Conservation (phyloP, 2,113 vertebrate species). For the Myrmecophaga tridactyla region DNA sequence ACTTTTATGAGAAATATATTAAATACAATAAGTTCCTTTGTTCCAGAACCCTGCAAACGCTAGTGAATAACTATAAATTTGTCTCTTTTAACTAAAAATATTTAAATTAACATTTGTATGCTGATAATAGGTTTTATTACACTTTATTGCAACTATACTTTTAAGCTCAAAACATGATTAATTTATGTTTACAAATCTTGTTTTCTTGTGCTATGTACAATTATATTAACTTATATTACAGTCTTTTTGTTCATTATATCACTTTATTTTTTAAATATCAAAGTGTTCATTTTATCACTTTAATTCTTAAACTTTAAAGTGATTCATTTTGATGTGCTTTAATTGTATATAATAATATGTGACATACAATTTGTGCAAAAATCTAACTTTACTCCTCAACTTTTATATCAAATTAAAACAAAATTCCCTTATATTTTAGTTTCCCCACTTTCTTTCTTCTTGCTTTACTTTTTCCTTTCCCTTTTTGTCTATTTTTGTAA, state of each 20-base stretch:
- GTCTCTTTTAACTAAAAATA: slow-evolving; percentile 42
- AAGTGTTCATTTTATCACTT: neutral
- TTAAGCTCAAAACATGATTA: neutral
- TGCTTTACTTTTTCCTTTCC: neutral
- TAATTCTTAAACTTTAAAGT: neutral
- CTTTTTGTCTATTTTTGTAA: neutral
- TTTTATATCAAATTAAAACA: neutral
- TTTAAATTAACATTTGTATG: neutral
- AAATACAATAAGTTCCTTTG: slow-evolving; percentile 60
- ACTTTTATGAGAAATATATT: slow-evolving; percentile 68
- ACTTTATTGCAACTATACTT: neutral
- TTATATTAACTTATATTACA: neutral
- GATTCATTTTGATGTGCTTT: neutral
- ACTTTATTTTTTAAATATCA: too few species aligned
- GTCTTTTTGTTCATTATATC: neutral
- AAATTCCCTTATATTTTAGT: neutral
- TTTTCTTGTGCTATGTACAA: neutral
- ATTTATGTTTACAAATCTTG: slow-evolving; percentile 17
- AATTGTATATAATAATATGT: neutral
- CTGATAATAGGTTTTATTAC: slow-evolving; percentile 32
- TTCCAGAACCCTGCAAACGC: slow-evolving; percentile 52
- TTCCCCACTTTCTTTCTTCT: neutral
- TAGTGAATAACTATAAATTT: slow-evolving; percentile 61
- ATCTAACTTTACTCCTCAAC: neutral
- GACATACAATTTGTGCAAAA: neutral